phyloP scores from a whole-genome alignment of 2,888 invertebrate species.

The Ophion ventricosus region DNA sequence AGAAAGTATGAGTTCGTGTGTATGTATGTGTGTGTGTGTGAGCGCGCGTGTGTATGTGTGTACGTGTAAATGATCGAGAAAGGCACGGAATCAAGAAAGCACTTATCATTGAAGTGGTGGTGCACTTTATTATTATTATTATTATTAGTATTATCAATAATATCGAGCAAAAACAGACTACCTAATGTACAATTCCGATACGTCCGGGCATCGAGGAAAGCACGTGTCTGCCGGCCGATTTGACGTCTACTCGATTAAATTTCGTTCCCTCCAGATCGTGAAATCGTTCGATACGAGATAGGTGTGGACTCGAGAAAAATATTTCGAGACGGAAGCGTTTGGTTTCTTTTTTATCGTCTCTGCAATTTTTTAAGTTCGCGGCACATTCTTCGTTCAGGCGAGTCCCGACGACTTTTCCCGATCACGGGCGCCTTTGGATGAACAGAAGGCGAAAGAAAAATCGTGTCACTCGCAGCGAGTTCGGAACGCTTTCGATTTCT shows the following conservation, averaged over 20 bases:
- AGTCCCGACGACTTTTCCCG: conserved; percentile 15
- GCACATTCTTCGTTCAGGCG: background rate
- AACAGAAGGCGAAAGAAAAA: conserved; percentile 20
- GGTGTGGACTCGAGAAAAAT: conserved; percentile 11
- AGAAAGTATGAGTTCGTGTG: conserved; percentile 8
- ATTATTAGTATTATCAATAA: conserved; percentile 59
- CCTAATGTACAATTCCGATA: conserved; percentile 74
- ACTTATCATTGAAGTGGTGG: conserved; percentile 73
- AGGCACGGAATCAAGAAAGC: conserved; percentile 81
- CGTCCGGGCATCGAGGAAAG: conserved; percentile 66
- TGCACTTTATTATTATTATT: conserved; percentile 66
- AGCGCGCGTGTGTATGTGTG: conserved; percentile 15
- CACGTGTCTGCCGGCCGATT: conserved; percentile 65
- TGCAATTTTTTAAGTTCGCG: background rate
- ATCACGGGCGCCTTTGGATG: conserved; percentile 5
- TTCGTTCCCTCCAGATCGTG: conserved; percentile 63
- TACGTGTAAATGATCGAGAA: conserved; percentile 71
- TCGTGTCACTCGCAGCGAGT: conserved; percentile 45
- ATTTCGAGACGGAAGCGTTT: conserved; percentile 1
- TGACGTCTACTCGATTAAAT: conserved; percentile 61
- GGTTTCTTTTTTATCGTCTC: conserved; percentile 1
- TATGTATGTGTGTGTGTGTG: conserved; percentile 16
- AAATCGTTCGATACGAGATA: conserved; percentile 47
- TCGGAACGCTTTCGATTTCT: conserved; percentile 66
- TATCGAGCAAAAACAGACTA: conserved; percentile 73